Conservation (phyloP, 2,113 vertebrate genomes). For the Climacteris rufus region DNA sequence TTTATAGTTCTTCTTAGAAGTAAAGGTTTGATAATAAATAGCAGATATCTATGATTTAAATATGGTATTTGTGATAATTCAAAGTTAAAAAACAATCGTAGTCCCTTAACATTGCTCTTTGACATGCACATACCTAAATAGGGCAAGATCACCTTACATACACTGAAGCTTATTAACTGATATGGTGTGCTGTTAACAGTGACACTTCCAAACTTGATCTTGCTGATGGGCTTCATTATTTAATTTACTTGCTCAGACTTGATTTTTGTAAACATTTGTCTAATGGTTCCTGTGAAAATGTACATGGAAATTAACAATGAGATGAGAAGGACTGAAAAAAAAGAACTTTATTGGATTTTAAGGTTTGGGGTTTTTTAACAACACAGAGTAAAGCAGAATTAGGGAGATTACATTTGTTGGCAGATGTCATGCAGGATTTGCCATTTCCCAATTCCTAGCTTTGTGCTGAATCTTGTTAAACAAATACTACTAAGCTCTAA, state of each 20-base stretch:
- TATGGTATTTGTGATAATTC: not conserved
- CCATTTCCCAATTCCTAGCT: not conserved
- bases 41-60: not conserved
- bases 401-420: not conserved
- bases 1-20: not conserved
- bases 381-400: not conserved
- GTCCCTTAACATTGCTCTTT: not conserved
- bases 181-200: not conserved
- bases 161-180: not conserved
- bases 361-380: not conserved
- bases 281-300: not conserved
- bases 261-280: not conserved
- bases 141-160: not conserved
- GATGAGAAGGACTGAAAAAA: not conserved
- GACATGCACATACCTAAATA: not conserved
- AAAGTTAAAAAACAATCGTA: not conserved
- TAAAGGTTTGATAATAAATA: not conserved
- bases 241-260: constrained; percentile 42
- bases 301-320: not conserved
- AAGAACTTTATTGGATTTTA: not conserved
- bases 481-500: not conserved
- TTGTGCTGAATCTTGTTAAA: constrained; percentile 2
- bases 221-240: constrained; percentile 29
- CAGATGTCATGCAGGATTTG: not conserved
- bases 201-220: constrained; percentile 17